Percentiles rank a stretch among this genome's conserved stretches.
These are phyloP conservation scores for Struthidea cinerea DNA, from an alignment of 2,113 vertebrate species.

Conservation along the genomic window DNA sequence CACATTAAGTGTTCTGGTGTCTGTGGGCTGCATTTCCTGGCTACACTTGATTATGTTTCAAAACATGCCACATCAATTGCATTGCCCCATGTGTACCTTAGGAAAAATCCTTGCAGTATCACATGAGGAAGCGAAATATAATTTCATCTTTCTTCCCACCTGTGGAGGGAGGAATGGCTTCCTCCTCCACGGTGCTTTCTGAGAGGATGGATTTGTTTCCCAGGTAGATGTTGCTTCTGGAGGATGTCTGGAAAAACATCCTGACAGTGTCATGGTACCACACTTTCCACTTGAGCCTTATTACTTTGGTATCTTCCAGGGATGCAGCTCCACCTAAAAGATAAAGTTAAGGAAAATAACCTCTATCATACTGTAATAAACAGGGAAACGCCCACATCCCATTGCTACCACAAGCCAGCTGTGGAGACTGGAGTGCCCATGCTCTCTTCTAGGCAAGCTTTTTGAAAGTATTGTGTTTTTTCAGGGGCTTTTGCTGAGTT, in stretches of 20 bases:
- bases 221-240: neutral
- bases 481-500: neutral
- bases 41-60: neutral
- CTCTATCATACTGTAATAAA: neutral
- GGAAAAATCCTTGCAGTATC: neutral
- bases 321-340: neutral
- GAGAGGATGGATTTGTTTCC: neutral
- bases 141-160: neutral
- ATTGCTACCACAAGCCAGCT: neutral
- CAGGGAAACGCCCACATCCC: neutral
- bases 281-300: neutral
- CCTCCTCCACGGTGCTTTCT: neutral
- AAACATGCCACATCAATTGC: neutral
- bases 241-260: neutral
- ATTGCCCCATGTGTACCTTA: neutral
- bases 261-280: neutral
- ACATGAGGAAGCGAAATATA: neutral
- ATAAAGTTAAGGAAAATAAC: neutral
- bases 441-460: neutral
- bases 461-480: neutral
- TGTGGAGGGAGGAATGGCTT: neutral
- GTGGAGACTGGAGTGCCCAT: neutral
- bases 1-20: neutral
- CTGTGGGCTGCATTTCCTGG: slow-evolving; percentile 9
- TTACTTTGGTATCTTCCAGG: neutral